Base-by-base conservation (phyloP, 2,113 vertebrate species). In the Lasiurus cinereus region DNA sequence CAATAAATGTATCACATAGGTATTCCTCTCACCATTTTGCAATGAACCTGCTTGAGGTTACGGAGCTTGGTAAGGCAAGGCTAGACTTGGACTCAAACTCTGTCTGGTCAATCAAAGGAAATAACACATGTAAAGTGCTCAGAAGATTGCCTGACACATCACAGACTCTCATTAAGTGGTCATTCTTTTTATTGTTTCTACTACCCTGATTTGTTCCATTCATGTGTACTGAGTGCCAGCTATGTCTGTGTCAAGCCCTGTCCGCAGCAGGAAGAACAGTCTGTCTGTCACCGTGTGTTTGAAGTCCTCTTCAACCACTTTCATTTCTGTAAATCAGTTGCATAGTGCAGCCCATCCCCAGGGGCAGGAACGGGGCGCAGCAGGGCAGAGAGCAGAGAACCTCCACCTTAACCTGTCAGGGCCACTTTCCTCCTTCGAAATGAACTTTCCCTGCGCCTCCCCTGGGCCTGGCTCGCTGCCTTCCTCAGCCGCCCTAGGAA, bases 321-420 rank as follows among this genome's bases (percentile, higher is more conserved):
- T 50, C 15, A 13, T 69, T 86, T 87, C 54, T 73, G 2, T 29
- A 64, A 64, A 43, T 39, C 39, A 22, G 19, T n/a, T 21, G 19
- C 39, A 33, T 5, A 39, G 62, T 11, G 29, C 22, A 78, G 62
- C 64, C 66, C 29, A 22, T 43, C 62, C 36, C 31, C 39, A 62
- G 54, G n/a, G n/a, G 43, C 2, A 27, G 33, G 64, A 36, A 56
- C 16, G 46, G 43, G 84, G 50, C 3, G 11, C 6, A 18, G 59
- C 22, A 62, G 22, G 48, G 18, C 48, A 36, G 29, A 39, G 5
- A 33, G 19, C 2, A 4, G 52, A 6, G 43, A 24, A 16, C 29
- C n/a, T 84, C 31, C 19, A 0, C 4, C 10, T 0, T 50, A 10
- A 73, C 59, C 29, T 9, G 3, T 1, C 0, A 0, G 27, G 18